Percentiles rank a stretch among this genome's conserved stretches.
Conservation (phyloP, 2,888 invertebrate species). For the Drosophila eohydei region DNA sequence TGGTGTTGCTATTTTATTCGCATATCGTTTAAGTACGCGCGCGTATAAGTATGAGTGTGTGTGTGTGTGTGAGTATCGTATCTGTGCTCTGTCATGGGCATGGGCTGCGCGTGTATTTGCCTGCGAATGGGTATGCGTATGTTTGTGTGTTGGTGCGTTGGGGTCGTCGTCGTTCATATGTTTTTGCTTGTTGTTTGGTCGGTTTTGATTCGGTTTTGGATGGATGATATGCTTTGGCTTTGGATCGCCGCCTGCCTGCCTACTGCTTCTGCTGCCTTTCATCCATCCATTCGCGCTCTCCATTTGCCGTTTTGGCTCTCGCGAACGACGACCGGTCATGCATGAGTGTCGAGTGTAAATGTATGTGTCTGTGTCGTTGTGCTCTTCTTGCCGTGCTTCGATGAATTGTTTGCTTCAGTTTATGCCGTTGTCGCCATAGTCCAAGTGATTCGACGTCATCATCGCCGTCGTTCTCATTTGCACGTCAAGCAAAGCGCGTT, state of each 20-base stretch:
- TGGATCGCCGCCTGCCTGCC: conserved; percentile 48
- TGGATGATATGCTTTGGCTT: conserved; percentile 79
- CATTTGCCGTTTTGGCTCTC: conserved; percentile 64
- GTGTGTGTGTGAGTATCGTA: conserved; percentile 36
- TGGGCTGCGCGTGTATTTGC: conserved; percentile 37
- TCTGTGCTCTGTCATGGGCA: conserved; percentile 49
- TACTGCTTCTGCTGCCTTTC: conserved; percentile 40
- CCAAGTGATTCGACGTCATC: conserved; percentile 39
- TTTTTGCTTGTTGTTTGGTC: conserved; percentile 79
- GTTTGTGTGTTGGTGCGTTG: conserved; percentile 52
- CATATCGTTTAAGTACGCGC: conserved; percentile 69
- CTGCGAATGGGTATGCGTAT: conserved; percentile 29
- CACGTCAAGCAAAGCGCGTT: conserved; percentile 73
- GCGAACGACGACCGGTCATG: conserved; percentile 62
- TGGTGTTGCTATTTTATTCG: conserved; percentile 75
- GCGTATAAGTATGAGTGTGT: conserved; percentile 42
- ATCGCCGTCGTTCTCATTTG: conserved; percentile 69
- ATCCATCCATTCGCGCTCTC: conserved; percentile 57
- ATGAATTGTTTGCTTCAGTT: conserved; percentile 65
- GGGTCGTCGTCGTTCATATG: conserved; percentile 65
- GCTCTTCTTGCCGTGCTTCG: conserved; percentile 61
- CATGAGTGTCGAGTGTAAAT: conserved; percentile 41
- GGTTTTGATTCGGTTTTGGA: conserved; percentile 82
- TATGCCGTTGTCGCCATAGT: conserved; percentile 30
- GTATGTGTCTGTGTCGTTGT: conserved; percentile 28